A percentile compares a stretch with the other conserved stretches of the same genome.
Evolutionary conservation across 2,797 vertebrate genomes (phyloP).

Genomic region (Pyrocephalus nanus): DNA sequence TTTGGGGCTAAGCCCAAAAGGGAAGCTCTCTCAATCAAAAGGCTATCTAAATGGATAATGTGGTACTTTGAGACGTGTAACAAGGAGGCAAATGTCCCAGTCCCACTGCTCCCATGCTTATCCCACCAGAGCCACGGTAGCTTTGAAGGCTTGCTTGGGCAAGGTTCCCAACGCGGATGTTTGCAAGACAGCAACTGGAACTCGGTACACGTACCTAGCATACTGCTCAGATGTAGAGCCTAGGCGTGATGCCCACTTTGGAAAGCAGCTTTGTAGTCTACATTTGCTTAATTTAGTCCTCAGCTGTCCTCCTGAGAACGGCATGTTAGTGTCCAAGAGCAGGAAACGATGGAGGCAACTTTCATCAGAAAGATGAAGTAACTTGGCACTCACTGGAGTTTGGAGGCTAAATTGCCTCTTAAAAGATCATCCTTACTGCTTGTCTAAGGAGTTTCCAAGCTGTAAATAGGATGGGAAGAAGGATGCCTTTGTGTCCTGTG

Average conservation of each 20-base stretch:
- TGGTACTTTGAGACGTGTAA: constrained; percentile 28
- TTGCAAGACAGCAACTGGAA: constrained; percentile 38
- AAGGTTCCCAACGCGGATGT: neutral
- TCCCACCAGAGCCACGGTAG: neutral
- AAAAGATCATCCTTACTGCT: constrained; percentile 29
- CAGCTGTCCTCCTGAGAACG: constrained; percentile 44
- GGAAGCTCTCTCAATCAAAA: constrained; percentile 48
- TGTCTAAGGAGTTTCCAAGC: constrained; percentile 32
- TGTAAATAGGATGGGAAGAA: constrained; percentile 23
- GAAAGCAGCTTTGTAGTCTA: constrained; percentile 55
- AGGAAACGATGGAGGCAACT: constrained; percentile 28
- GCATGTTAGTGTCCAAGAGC: neutral
- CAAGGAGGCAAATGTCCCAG: constrained; percentile 12
- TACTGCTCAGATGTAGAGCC: constrained; percentile 36
- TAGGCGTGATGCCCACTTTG: constrained; percentile 57
- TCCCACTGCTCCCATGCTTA: neutral
- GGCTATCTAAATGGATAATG: constrained; percentile 55
- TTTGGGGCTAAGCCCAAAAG: constrained; percentile 56
- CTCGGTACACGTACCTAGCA: neutral
- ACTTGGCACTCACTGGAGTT: constrained; percentile 10
- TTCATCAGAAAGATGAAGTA: constrained; percentile 39
- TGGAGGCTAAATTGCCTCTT: constrained; percentile 27
- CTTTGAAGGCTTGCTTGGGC: constrained; percentile 57
- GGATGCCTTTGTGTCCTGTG: neutral
- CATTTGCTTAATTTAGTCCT: constrained; percentile 61